Percentiles rank a stretch among this genome's conserved stretches.
These are phyloP conservation scores for Rhabdophis nuchalis DNA, from an alignment of 2,797 vertebrate species.

Conservation along the genomic window DNA sequence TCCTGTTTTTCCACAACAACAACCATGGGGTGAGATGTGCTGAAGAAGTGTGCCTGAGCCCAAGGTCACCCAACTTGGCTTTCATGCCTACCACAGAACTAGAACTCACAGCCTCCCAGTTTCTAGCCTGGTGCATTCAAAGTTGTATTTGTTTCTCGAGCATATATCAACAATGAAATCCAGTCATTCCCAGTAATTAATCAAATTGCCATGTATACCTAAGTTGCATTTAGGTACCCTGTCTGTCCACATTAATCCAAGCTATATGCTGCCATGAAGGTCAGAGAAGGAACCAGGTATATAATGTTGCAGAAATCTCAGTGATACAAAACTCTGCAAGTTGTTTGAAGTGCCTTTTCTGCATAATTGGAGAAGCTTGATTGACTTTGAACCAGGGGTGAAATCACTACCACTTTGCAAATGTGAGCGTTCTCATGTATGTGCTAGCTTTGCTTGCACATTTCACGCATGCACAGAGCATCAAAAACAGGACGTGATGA, in stretches of 20 bases:
- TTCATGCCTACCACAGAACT: neutral
- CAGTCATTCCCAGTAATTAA: neutral
- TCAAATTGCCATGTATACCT: neutral
- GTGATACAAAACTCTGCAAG: neutral
- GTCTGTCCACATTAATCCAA: neutral
- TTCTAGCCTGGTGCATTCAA: neutral
- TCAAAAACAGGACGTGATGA: no score
- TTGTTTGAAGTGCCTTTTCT: neutral
- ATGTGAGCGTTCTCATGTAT: no score
- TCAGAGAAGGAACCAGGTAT: neutral
- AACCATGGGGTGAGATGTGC: neutral
- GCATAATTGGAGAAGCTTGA: neutral
- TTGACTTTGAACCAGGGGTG: neutral
- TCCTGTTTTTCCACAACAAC: neutral
- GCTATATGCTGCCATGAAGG: neutral
- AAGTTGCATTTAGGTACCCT: neutral
- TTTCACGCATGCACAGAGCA: no score
- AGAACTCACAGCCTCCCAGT: neutral
- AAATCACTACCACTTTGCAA: no score
- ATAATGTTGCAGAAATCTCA: neutral
- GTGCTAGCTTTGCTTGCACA: no score
- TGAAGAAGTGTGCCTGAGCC: neutral
- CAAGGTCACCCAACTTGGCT: neutral
- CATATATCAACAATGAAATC: slow-evolving; percentile 2
- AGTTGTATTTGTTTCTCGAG: slow-evolving; percentile 22